Evolutionary conservation across 2,113 vertebrate species (phyloP), one percentile per base, ranked within the genome.

Genomic region (Smithornis capensis): DNA sequence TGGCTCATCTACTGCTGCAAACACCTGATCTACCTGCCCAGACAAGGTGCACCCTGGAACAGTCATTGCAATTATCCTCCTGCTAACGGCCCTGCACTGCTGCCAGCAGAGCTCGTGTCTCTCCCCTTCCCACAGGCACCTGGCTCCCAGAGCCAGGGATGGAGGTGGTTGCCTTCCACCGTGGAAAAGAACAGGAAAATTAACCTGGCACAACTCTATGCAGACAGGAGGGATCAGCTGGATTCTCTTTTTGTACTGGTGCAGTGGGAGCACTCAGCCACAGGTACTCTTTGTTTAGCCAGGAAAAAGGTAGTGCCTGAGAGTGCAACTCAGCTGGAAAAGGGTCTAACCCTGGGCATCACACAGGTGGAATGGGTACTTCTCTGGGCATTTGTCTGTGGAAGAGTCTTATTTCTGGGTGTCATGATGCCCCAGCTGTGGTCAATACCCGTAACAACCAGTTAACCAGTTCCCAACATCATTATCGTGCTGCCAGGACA

Each of bases 401-500:
- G 55, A 47, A 47, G 0, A 29, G 12, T 7, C 86, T 65, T 45
- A 14, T 67, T 70, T 38, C 6, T 13, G 57, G 40, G 35, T 8
- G 19, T 9, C 0, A 2, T 9, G 70, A 21, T 79, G 55, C 7
- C n/a, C 37, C 25, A 14, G 63, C 9, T 21, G 52, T 18, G 40
- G 68, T 29, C 33, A 21, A 4, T 0, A 12, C 8, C 73, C 19
- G 6, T 3, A 19, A n/a, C 33, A 22, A 27, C 1, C 87, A 33
- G 70, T 23, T 3, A 28, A 18, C 15, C 27, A 33, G 55, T 52
- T 69, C 55, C 86, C 67, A n/a, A 0, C 2, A 6, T 31, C 75
- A 3, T 1, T 49, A 7, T 4, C 0, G 2, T 1, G 0, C 77
- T 35, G 73, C 33, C 6, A 6, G 78, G 37, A 35, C 29, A 33